Conservation (phyloP, 2,113 vertebrate genomes). For the Chionodraco myersi region DNA sequence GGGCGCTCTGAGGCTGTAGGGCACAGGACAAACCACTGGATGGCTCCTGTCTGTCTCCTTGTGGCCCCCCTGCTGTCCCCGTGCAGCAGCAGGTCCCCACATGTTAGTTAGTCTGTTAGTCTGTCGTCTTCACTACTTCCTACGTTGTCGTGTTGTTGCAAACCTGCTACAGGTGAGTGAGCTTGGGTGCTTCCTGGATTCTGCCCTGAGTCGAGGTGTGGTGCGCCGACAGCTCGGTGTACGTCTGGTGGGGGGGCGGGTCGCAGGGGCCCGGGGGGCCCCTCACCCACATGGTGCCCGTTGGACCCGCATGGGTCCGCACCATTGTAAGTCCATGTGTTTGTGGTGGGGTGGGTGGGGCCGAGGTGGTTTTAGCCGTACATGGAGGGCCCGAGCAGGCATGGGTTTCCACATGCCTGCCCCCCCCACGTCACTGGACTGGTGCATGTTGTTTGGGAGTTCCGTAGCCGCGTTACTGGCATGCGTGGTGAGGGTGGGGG, state of each 20-base stretch:
- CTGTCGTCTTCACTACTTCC: constrained; percentile 55
- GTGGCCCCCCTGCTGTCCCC: constrained; percentile 18
- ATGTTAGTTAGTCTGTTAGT: constrained; percentile 67
- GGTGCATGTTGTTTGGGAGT: constrained; percentile 88
- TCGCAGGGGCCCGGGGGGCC: constrained; percentile 88
- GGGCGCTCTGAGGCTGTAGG: constrained; percentile 15
- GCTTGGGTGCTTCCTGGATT: constrained; percentile 99
- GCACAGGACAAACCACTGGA: constrained; percentile 78
- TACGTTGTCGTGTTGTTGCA: constrained; percentile 68
- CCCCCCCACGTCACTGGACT: constrained; percentile 92
- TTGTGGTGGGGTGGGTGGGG: constrained; percentile 87
- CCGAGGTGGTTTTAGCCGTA: constrained; percentile 96
- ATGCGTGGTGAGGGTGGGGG: constrained; percentile 87
- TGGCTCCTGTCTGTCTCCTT: constrained; percentile 47
- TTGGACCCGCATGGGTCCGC: constrained; percentile 88
- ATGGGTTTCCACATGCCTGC: constrained; percentile 95
- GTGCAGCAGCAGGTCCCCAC: constrained; percentile 44
- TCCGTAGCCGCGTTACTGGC: constrained; percentile 89
- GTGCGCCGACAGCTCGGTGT: constrained; percentile 95
- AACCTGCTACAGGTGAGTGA: constrained; percentile 97
- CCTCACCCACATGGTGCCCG: constrained; percentile 86
- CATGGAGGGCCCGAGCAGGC: constrained; percentile 91
- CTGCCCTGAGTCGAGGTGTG: constrained; percentile 97
- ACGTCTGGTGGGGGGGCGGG: constrained; percentile 90
- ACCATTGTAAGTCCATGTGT: constrained; percentile 96